These are phyloP conservation scores for Gymnocypris eckloni DNA, from an alignment of 2,797 vertebrate genomes.

Conservation along the genomic window DNA sequence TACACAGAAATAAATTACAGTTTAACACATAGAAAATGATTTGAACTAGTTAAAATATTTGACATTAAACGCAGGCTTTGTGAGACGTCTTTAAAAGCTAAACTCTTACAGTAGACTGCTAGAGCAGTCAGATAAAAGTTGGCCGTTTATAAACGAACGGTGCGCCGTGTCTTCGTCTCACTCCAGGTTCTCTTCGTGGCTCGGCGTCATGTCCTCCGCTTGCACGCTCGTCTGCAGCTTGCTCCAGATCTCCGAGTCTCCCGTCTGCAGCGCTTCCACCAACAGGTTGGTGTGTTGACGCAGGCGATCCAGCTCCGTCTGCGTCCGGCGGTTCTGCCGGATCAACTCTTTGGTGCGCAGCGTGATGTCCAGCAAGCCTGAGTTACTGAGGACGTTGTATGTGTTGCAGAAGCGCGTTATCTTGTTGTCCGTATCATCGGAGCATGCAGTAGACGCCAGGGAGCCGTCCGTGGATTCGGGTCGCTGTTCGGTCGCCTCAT, in stretches of 20 bases:
- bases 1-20: no score
- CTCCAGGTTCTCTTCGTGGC: not conserved
- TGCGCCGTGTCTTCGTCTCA: not conserved
- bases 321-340: slow-evolving; percentile 88
- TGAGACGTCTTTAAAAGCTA: no score
- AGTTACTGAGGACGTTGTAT: slow-evolving; percentile 87
- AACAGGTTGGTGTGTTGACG: slow-evolving; percentile 86
- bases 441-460: not conserved
- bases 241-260: slow-evolving; percentile 79
- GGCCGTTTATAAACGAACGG: not conserved
- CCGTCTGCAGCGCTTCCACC: slow-evolving; percentile 80
- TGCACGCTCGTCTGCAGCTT: slow-evolving; percentile 81
- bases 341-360: slow-evolving; percentile 93
- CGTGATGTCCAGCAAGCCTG: slow-evolving; percentile 90
- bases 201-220: slow-evolving; percentile 62
- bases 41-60: no score
- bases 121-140: not conserved
- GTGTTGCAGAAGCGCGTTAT: slow-evolving; percentile 93
- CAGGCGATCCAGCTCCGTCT: slow-evolving; percentile 85
- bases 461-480: slow-evolving; percentile 41
- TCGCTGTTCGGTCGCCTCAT: slow-evolving; percentile 51
- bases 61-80: no score
- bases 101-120: no score
- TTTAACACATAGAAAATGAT: no score
- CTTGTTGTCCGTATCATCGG: slow-evolving; percentile 70